These are phyloP conservation scores for Pyrgilauda ruficollis DNA, from an alignment of 2,113 vertebrate genomes.

Conservation along the genomic window DNA sequence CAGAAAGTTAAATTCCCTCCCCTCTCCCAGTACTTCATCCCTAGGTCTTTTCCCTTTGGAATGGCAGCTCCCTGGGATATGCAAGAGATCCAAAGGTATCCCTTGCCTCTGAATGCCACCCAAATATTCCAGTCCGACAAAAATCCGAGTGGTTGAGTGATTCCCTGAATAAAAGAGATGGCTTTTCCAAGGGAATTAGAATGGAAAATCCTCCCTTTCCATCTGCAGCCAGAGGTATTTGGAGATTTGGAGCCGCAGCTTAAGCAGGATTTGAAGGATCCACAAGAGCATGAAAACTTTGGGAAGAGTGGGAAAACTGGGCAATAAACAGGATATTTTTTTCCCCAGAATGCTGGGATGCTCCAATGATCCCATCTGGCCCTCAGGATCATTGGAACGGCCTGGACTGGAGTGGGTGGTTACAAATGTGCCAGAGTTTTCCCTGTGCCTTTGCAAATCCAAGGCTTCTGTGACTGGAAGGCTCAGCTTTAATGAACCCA, in stretches of 20 bases:
- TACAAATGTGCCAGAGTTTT: not conserved
- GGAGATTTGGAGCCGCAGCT: not conserved
- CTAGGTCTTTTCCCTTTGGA: not conserved
- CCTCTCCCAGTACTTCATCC: not conserved
- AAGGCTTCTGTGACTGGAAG: not conserved
- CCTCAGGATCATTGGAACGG: not conserved
- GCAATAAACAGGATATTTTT: not conserved
- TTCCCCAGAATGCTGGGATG: not conserved
- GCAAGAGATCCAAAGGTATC: not conserved
- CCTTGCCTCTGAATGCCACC: not conserved
- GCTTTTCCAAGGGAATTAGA: not conserved
- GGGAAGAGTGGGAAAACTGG: not conserved
- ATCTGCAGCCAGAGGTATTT: not conserved
- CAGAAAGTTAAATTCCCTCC: not conserved
- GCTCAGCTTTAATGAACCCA: not conserved
- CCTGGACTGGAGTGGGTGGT: not conserved
- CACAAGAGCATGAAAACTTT: fast-evolving
- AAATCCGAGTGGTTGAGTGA: not conserved
- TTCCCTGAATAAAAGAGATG: fast-evolving
- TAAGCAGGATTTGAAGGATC: not conserved
- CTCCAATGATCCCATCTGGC: not conserved
- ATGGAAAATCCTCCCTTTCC: not conserved
- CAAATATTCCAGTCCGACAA: not conserved
- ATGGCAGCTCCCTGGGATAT: not conserved
- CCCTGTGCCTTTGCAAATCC: not conserved